Conservation (phyloP, 2,888 invertebrate genomes). For the Steromphala cineraria region DNA sequence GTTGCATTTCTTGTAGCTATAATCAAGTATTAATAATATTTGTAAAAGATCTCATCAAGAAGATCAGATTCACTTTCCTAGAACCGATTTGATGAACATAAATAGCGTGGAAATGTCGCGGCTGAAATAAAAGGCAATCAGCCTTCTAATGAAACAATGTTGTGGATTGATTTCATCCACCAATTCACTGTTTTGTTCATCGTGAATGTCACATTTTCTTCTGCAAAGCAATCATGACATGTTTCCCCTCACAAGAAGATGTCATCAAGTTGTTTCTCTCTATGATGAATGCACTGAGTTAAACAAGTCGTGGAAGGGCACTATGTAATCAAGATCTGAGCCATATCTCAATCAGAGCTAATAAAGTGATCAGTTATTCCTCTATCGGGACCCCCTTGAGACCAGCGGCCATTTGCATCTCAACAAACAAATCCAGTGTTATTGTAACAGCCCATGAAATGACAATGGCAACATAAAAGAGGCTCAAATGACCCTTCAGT, state of each 20-base stretch:
- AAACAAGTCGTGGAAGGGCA: neutral
- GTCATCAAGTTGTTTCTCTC: slow-evolving; percentile 5
- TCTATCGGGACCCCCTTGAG: neutral
- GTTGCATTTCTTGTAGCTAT: too few species aligned
- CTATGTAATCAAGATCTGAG: neutral
- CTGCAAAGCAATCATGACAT: neutral
- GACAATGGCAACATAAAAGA: neutral
- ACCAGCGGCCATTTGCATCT: neutral
- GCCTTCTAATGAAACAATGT: too few species aligned
- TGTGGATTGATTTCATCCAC: too few species aligned
- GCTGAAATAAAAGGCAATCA: too few species aligned
- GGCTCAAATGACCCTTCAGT: neutral
- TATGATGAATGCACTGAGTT: neutral
- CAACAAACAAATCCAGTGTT: neutral
- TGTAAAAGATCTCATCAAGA: too few species aligned
- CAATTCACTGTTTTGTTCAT: too few species aligned
- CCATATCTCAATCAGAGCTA: neutral
- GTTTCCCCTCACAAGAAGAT: neutral
- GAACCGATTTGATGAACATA: too few species aligned
- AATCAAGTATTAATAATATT: too few species aligned
- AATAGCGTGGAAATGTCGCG: too few species aligned
- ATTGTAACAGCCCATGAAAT: neutral
- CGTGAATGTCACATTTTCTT: too few species aligned
- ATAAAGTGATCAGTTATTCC: neutral
- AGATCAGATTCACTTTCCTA: too few species aligned